These are phyloP conservation scores for Callospermophilus lateralis DNA, from an alignment of 2,113 vertebrate species.

Conservation along the genomic window DNA sequence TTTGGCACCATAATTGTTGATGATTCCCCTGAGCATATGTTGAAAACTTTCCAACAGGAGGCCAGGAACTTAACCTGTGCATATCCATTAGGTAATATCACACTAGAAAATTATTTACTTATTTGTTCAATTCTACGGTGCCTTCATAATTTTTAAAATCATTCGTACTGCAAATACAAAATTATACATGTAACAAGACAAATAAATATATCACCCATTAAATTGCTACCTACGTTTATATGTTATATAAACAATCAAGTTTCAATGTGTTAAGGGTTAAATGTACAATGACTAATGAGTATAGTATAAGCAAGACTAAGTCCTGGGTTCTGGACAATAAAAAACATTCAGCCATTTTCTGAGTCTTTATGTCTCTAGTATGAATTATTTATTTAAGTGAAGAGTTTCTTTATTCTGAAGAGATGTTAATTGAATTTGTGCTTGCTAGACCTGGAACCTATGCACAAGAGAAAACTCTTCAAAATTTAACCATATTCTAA, in stretches of 20 bases:
- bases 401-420: background rate
- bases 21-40: background rate
- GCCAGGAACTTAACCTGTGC: background rate
- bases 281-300: background rate
- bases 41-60: background rate
- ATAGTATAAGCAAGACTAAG: background rate
- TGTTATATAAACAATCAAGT: background rate
- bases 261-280: background rate
- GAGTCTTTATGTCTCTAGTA: background rate
- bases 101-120: background rate
- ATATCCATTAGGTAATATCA: background rate
- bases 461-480: background rate
- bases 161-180: background rate
- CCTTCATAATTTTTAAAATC: background rate
- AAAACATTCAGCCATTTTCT: background rate
- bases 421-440: background rate
- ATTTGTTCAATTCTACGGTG: background rate
- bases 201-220: background rate
- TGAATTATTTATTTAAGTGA: slow-evolving; percentile 1
- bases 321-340: background rate
- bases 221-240: background rate
- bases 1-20: background rate
- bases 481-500: background rate
- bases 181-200: slow-evolving; percentile 2
- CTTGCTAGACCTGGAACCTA: background rate